These are phyloP conservation scores for Montipora foliosa DNA, from an alignment of 64 coral and sea anemone species.

Conservation along the genomic window DNA sequence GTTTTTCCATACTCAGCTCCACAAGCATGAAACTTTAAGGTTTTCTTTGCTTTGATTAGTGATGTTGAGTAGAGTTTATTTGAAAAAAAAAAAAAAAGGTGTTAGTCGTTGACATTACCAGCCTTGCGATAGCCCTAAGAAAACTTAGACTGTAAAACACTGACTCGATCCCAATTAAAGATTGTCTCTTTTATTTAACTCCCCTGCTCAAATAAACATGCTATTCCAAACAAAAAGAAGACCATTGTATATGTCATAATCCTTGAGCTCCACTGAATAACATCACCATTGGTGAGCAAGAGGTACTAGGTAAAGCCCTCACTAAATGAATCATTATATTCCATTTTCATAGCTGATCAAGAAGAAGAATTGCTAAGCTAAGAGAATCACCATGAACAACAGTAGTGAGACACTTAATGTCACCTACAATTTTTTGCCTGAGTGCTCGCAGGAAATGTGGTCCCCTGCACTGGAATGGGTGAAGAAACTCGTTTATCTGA, in stretches of 20 bases:
- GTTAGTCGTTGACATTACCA: too few species aligned
- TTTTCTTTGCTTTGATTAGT: too few species aligned
- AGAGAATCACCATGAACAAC: not conserved
- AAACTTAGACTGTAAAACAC: not conserved
- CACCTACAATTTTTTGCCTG: not conserved
- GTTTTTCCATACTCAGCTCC: too few species aligned
- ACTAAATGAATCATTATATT: too few species aligned
- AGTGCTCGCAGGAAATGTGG: not conserved
- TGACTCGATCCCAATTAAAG: not conserved
- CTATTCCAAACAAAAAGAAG: not conserved
- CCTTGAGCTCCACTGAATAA: not conserved
- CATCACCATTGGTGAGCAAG: too few species aligned
- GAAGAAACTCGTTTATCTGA: slow-evolving; percentile 16
- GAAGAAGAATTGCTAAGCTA: not conserved
- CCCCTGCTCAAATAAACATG: not conserved
- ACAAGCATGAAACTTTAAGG: too few species aligned
- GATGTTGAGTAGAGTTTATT: too few species aligned
- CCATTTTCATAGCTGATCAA: not conserved
- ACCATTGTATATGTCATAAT: not conserved
- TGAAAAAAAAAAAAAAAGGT: too few species aligned
- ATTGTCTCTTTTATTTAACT: not conserved
- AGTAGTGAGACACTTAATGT: not conserved
- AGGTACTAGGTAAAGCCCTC: too few species aligned
- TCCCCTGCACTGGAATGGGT: slow-evolving; percentile 6
- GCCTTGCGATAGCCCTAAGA: not conserved